A percentile compares a stretch with the other conserved stretches of the same genome.
Conservation (phyloP, 1,140 invertebrate genomes). For the Habropoda laboriosa region DNA sequence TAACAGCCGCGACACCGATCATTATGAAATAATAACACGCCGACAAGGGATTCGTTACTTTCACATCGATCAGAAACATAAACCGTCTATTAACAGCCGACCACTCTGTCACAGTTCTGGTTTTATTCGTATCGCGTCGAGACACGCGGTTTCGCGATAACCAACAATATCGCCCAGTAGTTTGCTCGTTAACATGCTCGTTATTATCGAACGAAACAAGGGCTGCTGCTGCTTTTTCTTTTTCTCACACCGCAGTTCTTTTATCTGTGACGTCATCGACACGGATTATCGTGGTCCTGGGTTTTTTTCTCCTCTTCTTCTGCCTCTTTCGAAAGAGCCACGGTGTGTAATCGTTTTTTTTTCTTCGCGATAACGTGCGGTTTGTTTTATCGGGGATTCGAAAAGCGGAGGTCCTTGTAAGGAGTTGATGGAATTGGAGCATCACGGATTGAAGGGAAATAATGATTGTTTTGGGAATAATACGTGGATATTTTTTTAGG, state of each 20-base stretch:
- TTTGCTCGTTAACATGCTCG: slow-evolving; percentile 59
- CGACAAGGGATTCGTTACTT: slow-evolving; percentile 17
- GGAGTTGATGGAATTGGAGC: not conserved
- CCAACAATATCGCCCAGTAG: slow-evolving; percentile 68
- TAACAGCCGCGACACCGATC: slow-evolving; percentile 1
- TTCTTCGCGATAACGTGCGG: not conserved
- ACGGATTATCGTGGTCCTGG: slow-evolving; percentile 29
- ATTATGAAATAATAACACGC: slow-evolving; percentile 27
- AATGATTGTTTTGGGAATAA: no score
- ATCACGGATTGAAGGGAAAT: no score
- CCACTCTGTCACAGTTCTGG: no score
- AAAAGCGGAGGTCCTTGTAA: no score
- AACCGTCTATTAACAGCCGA: no score
- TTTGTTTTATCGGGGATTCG: no score
- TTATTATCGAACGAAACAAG: slow-evolving; percentile 38
- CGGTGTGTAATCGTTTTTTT: not conserved
- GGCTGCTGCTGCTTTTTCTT: not conserved
- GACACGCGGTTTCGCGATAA: slow-evolving; percentile 78
- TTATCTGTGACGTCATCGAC: not conserved
- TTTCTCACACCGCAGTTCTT: not conserved
- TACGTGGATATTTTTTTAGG: no score
- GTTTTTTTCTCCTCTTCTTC: not conserved
- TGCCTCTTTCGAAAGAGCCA: no score
- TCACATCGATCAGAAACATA: slow-evolving; percentile 47
- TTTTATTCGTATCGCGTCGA: slow-evolving; percentile 76